Conservation (phyloP, 1,140 invertebrate genomes). For the Brachionus rubens region DNA sequence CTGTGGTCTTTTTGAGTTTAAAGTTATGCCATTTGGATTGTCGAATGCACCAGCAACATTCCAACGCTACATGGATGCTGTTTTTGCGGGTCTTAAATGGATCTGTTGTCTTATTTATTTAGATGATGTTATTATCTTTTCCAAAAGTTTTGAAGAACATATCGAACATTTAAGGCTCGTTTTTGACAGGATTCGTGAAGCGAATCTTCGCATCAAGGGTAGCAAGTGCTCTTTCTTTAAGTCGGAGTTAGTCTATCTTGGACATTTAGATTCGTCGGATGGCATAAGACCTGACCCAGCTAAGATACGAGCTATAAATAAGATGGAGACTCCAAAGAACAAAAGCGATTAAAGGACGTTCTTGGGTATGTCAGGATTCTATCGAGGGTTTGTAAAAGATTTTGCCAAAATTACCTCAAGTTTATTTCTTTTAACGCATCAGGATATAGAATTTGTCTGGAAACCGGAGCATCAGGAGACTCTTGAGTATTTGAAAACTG, state of each 20-base stretch:
- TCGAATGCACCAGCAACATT: conserved; percentile 55
- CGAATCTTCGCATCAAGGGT: background rate
- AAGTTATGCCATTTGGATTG: conserved; percentile 59
- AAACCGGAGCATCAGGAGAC: background rate
- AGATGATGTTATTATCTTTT: conserved; percentile 2
- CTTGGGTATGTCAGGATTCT: background rate
- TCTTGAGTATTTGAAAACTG: background rate
- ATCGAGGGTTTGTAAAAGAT: conserved; percentile 52
- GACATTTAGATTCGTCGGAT: conserved; percentile 49
- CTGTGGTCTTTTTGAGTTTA: conserved; percentile 49
- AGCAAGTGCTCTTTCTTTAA: conserved; percentile 51
- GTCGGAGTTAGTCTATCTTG: conserved; percentile 55
- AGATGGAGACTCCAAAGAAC: background rate
- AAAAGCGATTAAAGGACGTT: background rate
- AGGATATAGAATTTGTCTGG: background rate
- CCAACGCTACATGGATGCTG: conserved; percentile 52
- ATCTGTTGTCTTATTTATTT: background rate
- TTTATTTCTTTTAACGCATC: background rate
- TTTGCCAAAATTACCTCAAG: conserved; percentile 50
- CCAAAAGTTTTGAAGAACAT: background rate
- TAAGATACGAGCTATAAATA: background rate
- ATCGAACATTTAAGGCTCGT: background rate
- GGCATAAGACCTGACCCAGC: conserved; percentile 38
- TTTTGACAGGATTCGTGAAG: background rate
- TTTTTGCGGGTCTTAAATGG: conserved; percentile 8